Evolutionary conservation across 2,797 vertebrate species (phyloP).

Genomic region (Alosa sapidissima): DNA sequence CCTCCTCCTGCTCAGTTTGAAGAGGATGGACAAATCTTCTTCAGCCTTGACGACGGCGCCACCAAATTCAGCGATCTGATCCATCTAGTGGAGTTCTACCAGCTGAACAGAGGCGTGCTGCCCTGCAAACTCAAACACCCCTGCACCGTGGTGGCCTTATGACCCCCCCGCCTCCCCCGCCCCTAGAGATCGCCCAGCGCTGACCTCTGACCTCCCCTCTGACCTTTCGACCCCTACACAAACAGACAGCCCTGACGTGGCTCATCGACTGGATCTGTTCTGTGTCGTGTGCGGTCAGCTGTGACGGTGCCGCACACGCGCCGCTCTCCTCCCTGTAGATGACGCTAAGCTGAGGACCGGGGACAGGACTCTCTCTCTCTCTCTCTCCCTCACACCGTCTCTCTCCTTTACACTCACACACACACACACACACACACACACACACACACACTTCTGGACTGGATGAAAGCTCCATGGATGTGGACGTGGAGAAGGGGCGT

Average conservation of each 20-base stretch:
- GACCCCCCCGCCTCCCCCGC: constrained; percentile 67
- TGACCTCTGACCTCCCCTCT: constrained; percentile 38
- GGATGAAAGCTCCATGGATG: constrained; percentile 42
- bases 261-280: background rate
- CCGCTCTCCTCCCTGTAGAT: constrained; percentile 28
- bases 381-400: background rate
- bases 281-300: background rate
- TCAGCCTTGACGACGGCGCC: constrained; percentile 94
- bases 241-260: constrained; percentile 13
- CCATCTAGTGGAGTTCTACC: constrained; percentile 98
- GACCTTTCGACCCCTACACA: background rate
- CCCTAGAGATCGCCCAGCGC: constrained; percentile 27
- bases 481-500: constrained; percentile 38
- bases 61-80: constrained; percentile 98
- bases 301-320: constrained; percentile 28
- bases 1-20: constrained; percentile 76
- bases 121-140: constrained; percentile 98
- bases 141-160: constrained; percentile 97
- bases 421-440: too few relatives aligned
- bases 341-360: background rate
- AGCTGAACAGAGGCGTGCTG: constrained; percentile 97
- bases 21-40: constrained; percentile 95
- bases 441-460: constrained; percentile 24
- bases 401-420: background rate
- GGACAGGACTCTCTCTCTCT: background rate